phyloP scores from a whole-genome alignment of 2,888 invertebrate genomes.

The Dasysyrphus tricinctus region DNA sequence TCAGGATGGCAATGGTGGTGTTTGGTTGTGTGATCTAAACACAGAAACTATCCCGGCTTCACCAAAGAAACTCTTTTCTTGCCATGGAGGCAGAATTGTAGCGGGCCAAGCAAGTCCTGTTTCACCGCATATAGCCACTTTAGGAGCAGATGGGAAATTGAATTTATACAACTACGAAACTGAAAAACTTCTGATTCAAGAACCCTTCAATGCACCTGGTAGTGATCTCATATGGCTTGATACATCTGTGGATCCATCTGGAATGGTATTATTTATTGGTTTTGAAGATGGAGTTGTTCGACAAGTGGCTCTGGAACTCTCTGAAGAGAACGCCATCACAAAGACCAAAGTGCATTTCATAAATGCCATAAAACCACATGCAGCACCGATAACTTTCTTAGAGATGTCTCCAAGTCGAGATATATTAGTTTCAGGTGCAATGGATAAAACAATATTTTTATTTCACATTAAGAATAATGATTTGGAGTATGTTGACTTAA shows the following conservation, averaged over 20 bases:
- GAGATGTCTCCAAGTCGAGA: slow-evolving; percentile 85
- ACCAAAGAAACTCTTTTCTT: slow-evolving; percentile 85
- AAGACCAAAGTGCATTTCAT: slow-evolving; percentile 79
- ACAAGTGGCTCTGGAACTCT: slow-evolving; percentile 81
- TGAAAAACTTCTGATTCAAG: slow-evolving; percentile 86
- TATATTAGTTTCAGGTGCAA: slow-evolving; percentile 87
- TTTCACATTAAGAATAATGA: slow-evolving; percentile 84
- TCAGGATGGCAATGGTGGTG: slow-evolving; percentile 93
- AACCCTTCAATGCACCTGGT: slow-evolving; percentile 86
- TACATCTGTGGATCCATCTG: slow-evolving; percentile 86
- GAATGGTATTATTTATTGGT: slow-evolving; percentile 87
- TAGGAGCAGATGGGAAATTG: slow-evolving; percentile 90
- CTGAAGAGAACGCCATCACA: slow-evolving; percentile 37
- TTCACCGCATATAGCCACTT: slow-evolving; percentile 88
- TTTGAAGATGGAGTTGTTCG: slow-evolving; percentile 90
- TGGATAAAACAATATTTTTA: slow-evolving; percentile 89
- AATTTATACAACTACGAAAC: slow-evolving; percentile 88
- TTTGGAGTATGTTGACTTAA: slow-evolving; percentile 84
- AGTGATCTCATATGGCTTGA: slow-evolving; percentile 89
- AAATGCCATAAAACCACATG: slow-evolving; percentile 88
- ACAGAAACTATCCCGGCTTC: slow-evolving; percentile 83
- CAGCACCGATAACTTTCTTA: slow-evolving; percentile 86
- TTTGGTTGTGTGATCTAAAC: slow-evolving; percentile 89
- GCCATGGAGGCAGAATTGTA: slow-evolving; percentile 90
- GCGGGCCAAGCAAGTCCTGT: slow-evolving; percentile 89